A percentile compares a stretch with the other conserved stretches of the same genome.
These are phyloP conservation scores for Melanotaenia parkinsoni DNA, from an alignment of 2,797 vertebrate genomes.

Conservation along the genomic window DNA sequence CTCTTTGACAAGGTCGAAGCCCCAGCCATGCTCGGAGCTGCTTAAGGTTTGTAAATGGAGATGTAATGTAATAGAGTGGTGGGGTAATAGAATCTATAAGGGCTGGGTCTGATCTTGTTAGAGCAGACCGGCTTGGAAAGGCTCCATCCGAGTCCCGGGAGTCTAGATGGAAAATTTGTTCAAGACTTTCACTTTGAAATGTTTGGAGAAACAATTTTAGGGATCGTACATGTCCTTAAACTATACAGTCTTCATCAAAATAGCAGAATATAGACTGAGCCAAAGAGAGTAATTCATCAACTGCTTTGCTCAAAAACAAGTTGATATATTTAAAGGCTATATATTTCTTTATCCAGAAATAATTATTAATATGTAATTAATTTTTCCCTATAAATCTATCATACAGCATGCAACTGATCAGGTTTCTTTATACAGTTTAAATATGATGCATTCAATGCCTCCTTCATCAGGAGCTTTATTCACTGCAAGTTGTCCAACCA, in stretches of 20 bases:
- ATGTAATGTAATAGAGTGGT: conserved; percentile 84
- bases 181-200: conserved; percentile 25
- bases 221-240: not conserved
- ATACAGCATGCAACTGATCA: not conserved
- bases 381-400: not conserved
- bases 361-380: not conserved
- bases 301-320: not conserved
- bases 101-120: conserved; percentile 83
- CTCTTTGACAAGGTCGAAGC: conserved; percentile 82
- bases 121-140: conserved; percentile 62
- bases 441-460: not conserved
- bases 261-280: not conserved
- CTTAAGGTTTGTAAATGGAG: conserved; percentile 85
- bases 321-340: not conserved
- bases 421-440: not conserved
- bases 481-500: not conserved
- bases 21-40: conserved; percentile 68
- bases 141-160: conserved; percentile 64
- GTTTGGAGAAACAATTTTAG: conserved; percentile 9
- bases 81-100: conserved; percentile 82
- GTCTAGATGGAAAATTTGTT: conserved; percentile 45
- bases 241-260: not conserved
- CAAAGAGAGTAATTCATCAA: not conserved
- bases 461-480: not conserved
- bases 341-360: not conserved